phyloP scores from a whole-genome alignment of 2,113 vertebrate species.

The Silurus glanis region DNA sequence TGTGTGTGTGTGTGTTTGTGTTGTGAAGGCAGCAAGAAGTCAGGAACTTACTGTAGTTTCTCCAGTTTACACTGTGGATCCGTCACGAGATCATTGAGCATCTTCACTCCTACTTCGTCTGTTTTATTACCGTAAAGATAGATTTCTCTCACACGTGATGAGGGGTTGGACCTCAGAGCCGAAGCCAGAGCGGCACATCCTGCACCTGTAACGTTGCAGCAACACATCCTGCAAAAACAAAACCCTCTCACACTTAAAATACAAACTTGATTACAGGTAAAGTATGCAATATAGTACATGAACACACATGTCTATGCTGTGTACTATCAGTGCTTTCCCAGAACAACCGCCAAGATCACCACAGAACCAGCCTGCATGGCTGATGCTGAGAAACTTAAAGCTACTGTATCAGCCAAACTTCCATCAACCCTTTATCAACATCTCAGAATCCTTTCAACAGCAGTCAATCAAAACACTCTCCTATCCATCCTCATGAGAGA shows the following conservation, averaged over 20 bases:
- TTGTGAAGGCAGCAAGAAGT: not conserved
- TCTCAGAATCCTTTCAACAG: not conserved
- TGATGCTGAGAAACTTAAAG: not conserved
- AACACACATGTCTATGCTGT: not conserved
- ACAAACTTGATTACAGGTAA: not conserved
- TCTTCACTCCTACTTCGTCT: not conserved
- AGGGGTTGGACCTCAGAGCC: too few relatives aligned
- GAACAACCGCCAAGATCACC: not conserved
- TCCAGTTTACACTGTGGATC: not conserved
- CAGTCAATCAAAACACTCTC: too few relatives aligned
- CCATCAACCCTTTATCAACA: not conserved
- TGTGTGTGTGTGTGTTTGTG: too few relatives aligned
- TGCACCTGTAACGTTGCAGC: not conserved
- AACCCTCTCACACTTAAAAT: not conserved
- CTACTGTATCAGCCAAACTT: not conserved
- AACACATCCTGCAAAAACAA: not conserved
- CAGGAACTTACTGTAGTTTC: not conserved
- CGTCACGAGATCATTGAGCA: not conserved
- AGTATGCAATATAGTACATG: not conserved
- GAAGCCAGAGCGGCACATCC: not conserved
- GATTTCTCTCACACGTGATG: not conserved
- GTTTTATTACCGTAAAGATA: conserved; percentile 1
- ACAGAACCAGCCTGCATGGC: not conserved
- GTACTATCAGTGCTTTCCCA: too few relatives aligned
- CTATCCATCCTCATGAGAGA: not conserved